Base-by-base conservation (phyloP, 1,140 invertebrate genomes). In the Ectropis grisescens region DNA sequence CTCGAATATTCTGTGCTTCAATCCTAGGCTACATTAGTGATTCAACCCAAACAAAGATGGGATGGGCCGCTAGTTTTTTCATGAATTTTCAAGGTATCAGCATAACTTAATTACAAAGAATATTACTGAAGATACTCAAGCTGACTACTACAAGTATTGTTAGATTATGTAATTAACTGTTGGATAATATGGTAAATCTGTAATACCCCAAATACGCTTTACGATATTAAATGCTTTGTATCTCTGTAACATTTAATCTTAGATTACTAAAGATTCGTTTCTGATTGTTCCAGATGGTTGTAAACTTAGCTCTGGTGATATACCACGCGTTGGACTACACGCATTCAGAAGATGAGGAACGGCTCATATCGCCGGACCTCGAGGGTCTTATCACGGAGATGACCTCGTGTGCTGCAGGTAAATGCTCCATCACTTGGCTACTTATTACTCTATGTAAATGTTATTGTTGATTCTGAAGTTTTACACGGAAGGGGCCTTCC, bases 241-340 rank as follows among this genome's bases (percentile, higher is more conserved):
- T 19, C 8, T 11, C 2, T 31, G 9, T 13, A 19, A 10, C 13
- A 0, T 11, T n/a, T 12, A 12, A 12, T 7, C 4, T 6, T 6
- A 10, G 13, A 31, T 2, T 9, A 14, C 6, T 31, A 13, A 12
- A 15, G 2, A 2, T 14, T 15, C 10, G 23, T 2, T 24, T n/a
- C 12, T 32, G 2, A 28, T 71, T 65, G 62, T 86, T 87, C 2
- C 85, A 95, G 93, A 78, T 95, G 48, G 86, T 95, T 38, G 86
- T 89, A 38, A 90, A 91, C 41, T 67, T 97, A 57, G 95, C 93
- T 3, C 75, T 92, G 37, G 86, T 93, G 36, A 88, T 97, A 36
- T 97, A 93, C 80, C 86, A 89, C 41, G 93, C 94, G n/a, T 81
- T 97, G 56, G 95, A 96, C 75, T 95, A 90, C 82, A 91, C 92